Conservation (phyloP, 2,113 vertebrate species). For the Megaptera novaeangliae region DNA sequence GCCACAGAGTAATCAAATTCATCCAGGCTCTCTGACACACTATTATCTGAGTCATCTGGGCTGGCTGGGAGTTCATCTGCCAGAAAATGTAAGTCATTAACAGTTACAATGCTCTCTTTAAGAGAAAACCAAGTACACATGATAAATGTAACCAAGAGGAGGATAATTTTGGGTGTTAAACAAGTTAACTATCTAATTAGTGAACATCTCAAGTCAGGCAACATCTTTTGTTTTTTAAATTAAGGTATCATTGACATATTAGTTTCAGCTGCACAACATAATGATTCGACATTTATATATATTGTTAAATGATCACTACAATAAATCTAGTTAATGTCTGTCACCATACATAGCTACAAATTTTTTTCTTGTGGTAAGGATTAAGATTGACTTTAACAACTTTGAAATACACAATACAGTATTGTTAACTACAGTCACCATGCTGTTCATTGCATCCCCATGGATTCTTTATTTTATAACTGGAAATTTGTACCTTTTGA, state of each 20-base stretch:
- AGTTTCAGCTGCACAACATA: background rate
- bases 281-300: background rate
- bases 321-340: background rate
- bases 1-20: constrained; percentile 96
- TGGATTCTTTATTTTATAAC: background rate
- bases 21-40: constrained; percentile 95
- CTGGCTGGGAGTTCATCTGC: constrained; percentile 89
- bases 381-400: background rate
- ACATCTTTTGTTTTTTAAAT: background rate
- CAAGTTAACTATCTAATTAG: background rate
- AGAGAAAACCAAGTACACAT: background rate
- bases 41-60: constrained; percentile 96
- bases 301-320: background rate
- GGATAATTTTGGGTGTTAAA: background rate
- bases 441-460: background rate
- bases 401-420: background rate
- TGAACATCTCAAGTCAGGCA: constrained; percentile 1
- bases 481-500: background rate
- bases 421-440: background rate
- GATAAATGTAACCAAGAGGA: background rate
- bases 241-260: background rate
- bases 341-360: background rate
- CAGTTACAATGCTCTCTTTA: background rate
- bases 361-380: background rate
- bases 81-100: constrained; percentile 37